These are phyloP conservation scores for Channallabes apus DNA, from an alignment of 2,797 vertebrate species.

Conservation along the genomic window DNA sequence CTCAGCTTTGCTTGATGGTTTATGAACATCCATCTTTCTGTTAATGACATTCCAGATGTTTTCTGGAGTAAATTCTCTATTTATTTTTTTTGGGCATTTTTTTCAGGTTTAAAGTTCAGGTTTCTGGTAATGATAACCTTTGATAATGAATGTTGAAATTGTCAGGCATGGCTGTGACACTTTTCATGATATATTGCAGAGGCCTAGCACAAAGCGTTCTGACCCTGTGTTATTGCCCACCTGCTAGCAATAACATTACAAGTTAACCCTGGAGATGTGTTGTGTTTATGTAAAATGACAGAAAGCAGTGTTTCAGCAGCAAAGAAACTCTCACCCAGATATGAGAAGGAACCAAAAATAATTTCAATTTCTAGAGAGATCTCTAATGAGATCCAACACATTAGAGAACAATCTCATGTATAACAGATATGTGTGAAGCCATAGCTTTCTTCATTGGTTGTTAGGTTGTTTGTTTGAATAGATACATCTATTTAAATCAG, in stretches of 20 bases:
- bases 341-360: background rate
- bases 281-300: background rate
- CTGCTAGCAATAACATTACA: background rate
- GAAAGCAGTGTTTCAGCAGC: background rate
- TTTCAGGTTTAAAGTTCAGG: background rate
- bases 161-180: background rate
- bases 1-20: no score
- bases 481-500: background rate
- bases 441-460: background rate
- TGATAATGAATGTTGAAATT: background rate
- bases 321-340: background rate
- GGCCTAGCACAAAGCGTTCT: background rate
- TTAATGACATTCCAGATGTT: no score
- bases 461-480: background rate
- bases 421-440: background rate
- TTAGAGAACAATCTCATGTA: background rate
- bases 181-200: conserved; percentile 33
- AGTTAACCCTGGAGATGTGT: background rate
- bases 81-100: no score
- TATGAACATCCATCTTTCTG: no score
- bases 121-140: conserved; percentile 4
- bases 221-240: background rate
- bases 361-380: background rate
- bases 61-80: no score
- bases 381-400: background rate